Evolutionary conservation across 2,888 invertebrate genomes (phyloP), one percentile per base, ranked within the genome.

Genomic region (Pasiphila rectangulata): DNA sequence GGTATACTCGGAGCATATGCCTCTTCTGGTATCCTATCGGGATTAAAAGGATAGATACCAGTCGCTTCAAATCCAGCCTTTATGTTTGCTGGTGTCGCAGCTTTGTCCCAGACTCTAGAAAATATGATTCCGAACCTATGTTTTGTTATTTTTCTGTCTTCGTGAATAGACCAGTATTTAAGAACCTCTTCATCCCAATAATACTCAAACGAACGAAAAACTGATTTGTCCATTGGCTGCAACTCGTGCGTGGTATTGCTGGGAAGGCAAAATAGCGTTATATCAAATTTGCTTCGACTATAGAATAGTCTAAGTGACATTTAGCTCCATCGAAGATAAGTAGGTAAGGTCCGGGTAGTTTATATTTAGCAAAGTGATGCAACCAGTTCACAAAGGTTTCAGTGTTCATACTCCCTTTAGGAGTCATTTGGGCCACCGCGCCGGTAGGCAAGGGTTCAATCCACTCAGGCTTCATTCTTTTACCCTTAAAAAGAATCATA

Each of bases 311-410:
- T 24, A 54, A 45, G 35, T 54, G 56, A 1, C 30, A 56, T 1
- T 35, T 9, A 2, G 56, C 56, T 1, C 61, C 61, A 45, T 64
- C 59, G 44, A 62, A 64, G 15, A 64, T 50, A 4, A 62, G 45
- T 2, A 60, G 27, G 32, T 54, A 59, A 32, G 47, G 54, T 9
- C 55, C 54, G n/a, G 52, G 42, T 12, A 17, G 20, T 30, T 56
- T 63, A 24, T 48, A 25, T 23, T 55, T 30, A 1, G 37, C 54
- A 3, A 37, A 39, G 35, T 61, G 57, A 1, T 57, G n/a, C 7
- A 61, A 49, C 13, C 55, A 60, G 4, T 57, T 47, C 10, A 52
- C 30, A 30, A 60, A 60, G 4, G 56, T 25, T 29, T 47, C 46
- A 7, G 40, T 48, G 4, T 56, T 61, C 44, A 44, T 44, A 19